Percentiles rank a stretch among this genome's conserved stretches.
Conservation (phyloP, 2,888 invertebrate genomes). For the Eucera pruinosa region DNA sequence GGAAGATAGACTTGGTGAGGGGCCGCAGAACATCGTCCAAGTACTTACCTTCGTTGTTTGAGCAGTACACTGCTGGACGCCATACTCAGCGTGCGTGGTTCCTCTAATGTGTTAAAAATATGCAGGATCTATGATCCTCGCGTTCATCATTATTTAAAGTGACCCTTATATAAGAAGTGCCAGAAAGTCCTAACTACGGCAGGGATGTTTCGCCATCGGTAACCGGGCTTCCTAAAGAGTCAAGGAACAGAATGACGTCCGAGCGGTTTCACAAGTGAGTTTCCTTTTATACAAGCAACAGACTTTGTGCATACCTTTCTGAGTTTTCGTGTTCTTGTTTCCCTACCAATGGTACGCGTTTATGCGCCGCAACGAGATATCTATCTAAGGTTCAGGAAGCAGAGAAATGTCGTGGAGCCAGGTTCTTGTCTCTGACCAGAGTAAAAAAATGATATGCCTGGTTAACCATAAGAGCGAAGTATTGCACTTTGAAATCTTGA, state of each 20-base stretch:
- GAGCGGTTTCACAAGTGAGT: constrained; percentile 83
- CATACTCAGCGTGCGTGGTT: constrained; percentile 53
- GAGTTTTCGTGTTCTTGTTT: constrained; percentile 58
- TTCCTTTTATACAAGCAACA: constrained; percentile 40
- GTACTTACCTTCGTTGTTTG: constrained; percentile 47
- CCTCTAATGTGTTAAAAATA: constrained; percentile 17
- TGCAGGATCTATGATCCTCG: constrained; percentile 32
- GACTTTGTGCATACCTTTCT: constrained; percentile 34
- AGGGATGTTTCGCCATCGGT: constrained; percentile 44
- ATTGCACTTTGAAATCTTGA: constrained; percentile 33
- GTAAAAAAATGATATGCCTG: constrained; percentile 48
- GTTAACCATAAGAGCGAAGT: constrained; percentile 44
- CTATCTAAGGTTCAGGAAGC: constrained; percentile 50
- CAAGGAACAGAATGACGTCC: constrained; percentile 75
- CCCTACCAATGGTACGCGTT: constrained; percentile 33
- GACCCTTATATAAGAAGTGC: constrained; percentile 28
- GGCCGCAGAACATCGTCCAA: constrained; percentile 50
- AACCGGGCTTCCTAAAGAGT: constrained; percentile 36
- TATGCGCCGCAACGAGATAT: constrained; percentile 25
- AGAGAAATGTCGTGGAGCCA: constrained; percentile 55
- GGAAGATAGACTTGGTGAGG: constrained; percentile 50
- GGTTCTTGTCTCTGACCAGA: constrained; percentile 45
- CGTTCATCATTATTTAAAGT: constrained; percentile 21
- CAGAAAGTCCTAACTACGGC: constrained; percentile 3
- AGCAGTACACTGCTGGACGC: constrained; percentile 68